Base-by-base conservation (phyloP, 1,140 invertebrate species). In the Harpegnathos saltator region DNA sequence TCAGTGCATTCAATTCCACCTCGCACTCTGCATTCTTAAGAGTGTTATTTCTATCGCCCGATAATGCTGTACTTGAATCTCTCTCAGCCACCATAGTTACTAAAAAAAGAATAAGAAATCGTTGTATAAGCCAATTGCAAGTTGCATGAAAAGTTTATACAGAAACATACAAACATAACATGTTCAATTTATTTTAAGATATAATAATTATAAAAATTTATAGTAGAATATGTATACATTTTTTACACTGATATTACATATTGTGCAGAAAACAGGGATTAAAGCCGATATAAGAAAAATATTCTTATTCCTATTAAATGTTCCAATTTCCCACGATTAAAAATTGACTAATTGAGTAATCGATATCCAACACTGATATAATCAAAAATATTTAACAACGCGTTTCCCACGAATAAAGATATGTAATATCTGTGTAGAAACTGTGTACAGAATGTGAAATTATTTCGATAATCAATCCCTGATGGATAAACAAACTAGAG, bases 1-100 rank as follows among this genome's bases (percentile, higher is more conserved):
- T 93, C 83, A 96, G 86, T 59, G 92, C 87, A n/a, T 93, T 91
- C 44, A 95, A 65, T 87, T 95, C 95, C 50, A 91, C 88, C 74
- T 95, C 94, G 7, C 91, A 88, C 71, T 95, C 94, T 17, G 82
- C 48, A 15, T 90, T 86, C 48, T 90, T 89, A 9, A 73, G 68
- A 12, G 56, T 72, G 44, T 92, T 84, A 58, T 81, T 69, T n/a
- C 77, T 82, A 44, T 72, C 90, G n/a, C 82, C 89, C 19, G 83
- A 84, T 54, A 88, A 59, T 50, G 75, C 75, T 62, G 14, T 29
- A 15, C 73, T 82, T 5, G 82, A 86, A 44, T 68, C 81, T 63
- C 22, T 88, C 5, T 72, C 85, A 11, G 65, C 82, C 61, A 87
- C 22, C 24, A 50, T 85, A 72, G 83, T 92, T 82, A 75, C 91